A percentile compares a stretch with the other conserved stretches of the same genome.
Evolutionary conservation across 2,888 invertebrate genomes (phyloP).

Genomic region (Pasiphila rectangulata): DNA sequence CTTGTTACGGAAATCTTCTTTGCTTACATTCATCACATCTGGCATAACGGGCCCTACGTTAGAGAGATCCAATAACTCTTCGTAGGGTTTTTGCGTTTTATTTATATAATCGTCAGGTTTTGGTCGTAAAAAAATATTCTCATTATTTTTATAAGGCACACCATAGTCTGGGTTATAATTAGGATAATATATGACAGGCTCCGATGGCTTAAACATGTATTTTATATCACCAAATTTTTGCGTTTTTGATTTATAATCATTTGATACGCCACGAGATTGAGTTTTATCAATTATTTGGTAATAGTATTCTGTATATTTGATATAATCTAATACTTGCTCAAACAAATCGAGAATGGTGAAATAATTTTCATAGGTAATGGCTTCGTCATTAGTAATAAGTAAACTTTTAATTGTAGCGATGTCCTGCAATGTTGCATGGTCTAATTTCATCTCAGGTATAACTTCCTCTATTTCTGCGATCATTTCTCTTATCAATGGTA

Average conservation of each 20-base stretch:
- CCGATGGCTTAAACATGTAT: slow-evolving; percentile 51
- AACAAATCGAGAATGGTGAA: slow-evolving; percentile 22
- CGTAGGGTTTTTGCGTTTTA: slow-evolving; percentile 44
- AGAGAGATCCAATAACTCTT: slow-evolving; percentile 44
- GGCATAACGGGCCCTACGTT: slow-evolving; percentile 48
- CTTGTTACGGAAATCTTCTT: slow-evolving; percentile 46
- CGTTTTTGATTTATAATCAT: slow-evolving; percentile 46
- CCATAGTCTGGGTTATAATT: slow-evolving; percentile 59
- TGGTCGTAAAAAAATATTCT: slow-evolving; percentile 37
- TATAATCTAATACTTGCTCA: slow-evolving; percentile 22
- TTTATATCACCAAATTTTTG: slow-evolving; percentile 56
- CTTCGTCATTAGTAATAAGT: no score
- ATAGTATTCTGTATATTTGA: slow-evolving; percentile 27
- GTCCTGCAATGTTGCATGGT: no score
- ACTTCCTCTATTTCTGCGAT: no score
- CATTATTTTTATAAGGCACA: slow-evolving; percentile 49
- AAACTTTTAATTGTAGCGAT: no score
- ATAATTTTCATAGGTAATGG: no score
- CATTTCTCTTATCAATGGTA: no score
- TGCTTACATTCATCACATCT: slow-evolving; percentile 42
- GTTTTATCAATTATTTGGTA: slow-evolving; percentile 34
- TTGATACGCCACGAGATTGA: slow-evolving; percentile 34
- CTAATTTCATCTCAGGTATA: no score
- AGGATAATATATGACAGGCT: slow-evolving; percentile 48
- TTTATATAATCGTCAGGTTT: slow-evolving; percentile 43